Evolutionary conservation across 2,888 invertebrate genomes (phyloP), one percentile per base, ranked within the genome.

Genomic region (Troides helena): DNA sequence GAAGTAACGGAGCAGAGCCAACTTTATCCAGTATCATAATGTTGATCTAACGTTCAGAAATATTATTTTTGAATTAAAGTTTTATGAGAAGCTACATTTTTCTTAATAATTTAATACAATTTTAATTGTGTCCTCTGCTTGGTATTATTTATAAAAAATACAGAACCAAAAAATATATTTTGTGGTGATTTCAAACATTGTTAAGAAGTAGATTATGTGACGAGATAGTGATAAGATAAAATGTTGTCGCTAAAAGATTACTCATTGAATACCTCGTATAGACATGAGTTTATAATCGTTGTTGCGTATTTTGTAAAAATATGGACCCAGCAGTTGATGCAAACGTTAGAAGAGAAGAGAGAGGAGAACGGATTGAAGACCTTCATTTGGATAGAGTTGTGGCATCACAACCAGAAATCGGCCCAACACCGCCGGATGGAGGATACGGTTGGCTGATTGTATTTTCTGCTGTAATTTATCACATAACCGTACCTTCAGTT

Each of bases 391-490:
- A 95, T 77, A 89, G 93, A 67, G 90, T 95, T 6, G 89, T 95
- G 68, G 92, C 94, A 62, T 94, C 95, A 30, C 94, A 94, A 74
- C 94, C 95, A 1, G 95, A 95, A 83, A 89, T 95, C 65, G 95
- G 95, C 0, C 95, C 95, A 0, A 93, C 93, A 18, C 92, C 95
- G 63, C 94, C 95, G 2, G 95, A 95, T 77, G 95, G 95, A 0
- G 95, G 95, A 2, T 95, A 94, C 77, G 95, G 95, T 0, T 95
- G 95, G 95, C 78, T 95, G 63, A 93, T 95, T 74, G 92, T 95
- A 65, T 77, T 92, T 57, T 93, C 94, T 18, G 93, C 94, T 50
- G 85, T 93, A 73, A 85, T 94, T 74, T 94, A 95, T 80, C 94
- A 95, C 85, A 92, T 94, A 78, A 86, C 94, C n/a, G 90, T 94